Evolutionary conservation across 2,797 vertebrate species (phyloP).

Genomic region (Limnodromus scolopaceus): DNA sequence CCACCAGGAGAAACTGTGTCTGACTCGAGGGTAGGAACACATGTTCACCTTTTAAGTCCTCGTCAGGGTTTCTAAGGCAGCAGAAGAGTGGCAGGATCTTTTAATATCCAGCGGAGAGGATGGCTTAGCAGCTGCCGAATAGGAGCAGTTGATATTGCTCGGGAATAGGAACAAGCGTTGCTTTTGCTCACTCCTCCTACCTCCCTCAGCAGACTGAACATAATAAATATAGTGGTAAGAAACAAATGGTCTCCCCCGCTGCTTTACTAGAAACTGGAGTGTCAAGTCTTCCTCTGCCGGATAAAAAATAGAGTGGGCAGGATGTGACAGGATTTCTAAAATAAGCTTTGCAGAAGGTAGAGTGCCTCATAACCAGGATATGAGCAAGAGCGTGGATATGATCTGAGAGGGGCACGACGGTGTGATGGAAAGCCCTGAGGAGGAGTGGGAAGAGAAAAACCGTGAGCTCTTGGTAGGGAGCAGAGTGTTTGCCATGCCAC

Average conservation of each 20-base stretch:
- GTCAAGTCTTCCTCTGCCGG: conserved; percentile 39
- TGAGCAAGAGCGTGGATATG: conserved; percentile 27
- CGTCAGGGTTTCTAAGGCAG: background rate
- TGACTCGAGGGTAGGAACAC: background rate
- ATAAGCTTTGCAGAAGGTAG: conserved; percentile 56
- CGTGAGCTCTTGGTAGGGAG: background rate
- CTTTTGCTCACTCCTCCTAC: conserved; percentile 14
- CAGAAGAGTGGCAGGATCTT: conserved; percentile 3
- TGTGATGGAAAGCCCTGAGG: background rate
- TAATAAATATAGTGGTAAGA: conserved; percentile 65
- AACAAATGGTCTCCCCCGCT: conserved; percentile 48
- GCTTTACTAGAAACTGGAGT: conserved; percentile 59
- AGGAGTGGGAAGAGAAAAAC: conserved; percentile 15
- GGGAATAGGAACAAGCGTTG: background rate
- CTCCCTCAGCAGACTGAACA: conserved; percentile 11
- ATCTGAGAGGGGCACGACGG: background rate
- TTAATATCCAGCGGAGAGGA: background rate
- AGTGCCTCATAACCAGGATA: conserved; percentile 9
- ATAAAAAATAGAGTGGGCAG: conserved; percentile 58
- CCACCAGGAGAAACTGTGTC: background rate
- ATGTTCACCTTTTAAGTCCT: background rate
- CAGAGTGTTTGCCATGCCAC: background rate
- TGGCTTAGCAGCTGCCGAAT: conserved; percentile 19
- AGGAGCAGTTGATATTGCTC: background rate
- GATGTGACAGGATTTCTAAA: conserved; percentile 57